Conservation (phyloP, 2,797 vertebrate species). For the Gymnocypris eckloni region DNA sequence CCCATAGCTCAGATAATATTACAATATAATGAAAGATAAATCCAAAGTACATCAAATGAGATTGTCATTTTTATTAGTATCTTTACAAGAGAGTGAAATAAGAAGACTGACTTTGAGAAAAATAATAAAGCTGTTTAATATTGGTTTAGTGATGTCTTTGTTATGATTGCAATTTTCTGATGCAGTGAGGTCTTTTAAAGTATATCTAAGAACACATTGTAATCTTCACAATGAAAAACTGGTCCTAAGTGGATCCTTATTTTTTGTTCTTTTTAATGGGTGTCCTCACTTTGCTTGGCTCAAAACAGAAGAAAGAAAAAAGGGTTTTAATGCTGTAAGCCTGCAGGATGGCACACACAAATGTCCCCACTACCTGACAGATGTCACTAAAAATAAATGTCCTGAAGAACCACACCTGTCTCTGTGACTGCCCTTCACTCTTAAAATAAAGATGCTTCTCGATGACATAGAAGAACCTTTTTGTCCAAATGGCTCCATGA, state of each 20-base stretch:
- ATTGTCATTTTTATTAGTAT: slow-evolving; percentile 12
- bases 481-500: too few relatives aligned
- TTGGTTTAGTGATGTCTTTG: slow-evolving; percentile 7
- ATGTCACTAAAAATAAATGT: neutral
- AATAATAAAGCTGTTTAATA: neutral
- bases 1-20: slow-evolving; percentile 12
- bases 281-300: neutral
- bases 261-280: neutral
- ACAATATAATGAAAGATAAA: slow-evolving; percentile 10
- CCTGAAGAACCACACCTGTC: neutral
- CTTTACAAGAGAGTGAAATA: slow-evolving; percentile 9
- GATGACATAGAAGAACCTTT: too few relatives aligned
- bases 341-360: neutral
- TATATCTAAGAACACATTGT: neutral
- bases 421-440: neutral
- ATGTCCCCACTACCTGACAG: neutral
- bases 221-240: neutral
- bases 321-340: neutral
- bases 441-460: too few relatives aligned
- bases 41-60: slow-evolving; percentile 1
- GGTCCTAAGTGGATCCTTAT: neutral
- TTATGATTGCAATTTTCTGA: neutral
- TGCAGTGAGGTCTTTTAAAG: neutral
- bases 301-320: neutral
- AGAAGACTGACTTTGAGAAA: neutral